Percentiles rank a stretch among this genome's conserved stretches.
Conservation (phyloP, 35 echinoderm and acorn worm species). For the Anneissia japonica region DNA sequence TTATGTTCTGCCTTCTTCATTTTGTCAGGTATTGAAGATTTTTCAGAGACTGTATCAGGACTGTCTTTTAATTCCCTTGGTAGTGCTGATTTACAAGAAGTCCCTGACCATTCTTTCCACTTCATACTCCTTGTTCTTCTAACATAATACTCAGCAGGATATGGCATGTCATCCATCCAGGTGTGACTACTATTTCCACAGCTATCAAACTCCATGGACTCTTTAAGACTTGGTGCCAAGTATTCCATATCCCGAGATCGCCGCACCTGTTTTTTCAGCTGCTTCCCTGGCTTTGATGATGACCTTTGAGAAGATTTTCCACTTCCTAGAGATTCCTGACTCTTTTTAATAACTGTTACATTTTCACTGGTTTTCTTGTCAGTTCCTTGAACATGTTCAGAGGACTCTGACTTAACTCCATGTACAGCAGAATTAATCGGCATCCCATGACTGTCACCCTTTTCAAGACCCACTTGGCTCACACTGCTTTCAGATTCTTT, state of each 20-base stretch:
- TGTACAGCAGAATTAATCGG: too few species aligned
- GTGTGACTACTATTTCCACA: constrained; percentile 37
- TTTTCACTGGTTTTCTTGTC: too few species aligned
- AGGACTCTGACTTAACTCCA: too few species aligned
- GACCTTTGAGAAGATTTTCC: too few species aligned
- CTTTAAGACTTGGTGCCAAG: constrained; percentile 36
- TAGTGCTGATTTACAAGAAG: not conserved
- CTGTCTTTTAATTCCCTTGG: not conserved
- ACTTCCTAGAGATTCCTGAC: too few species aligned
- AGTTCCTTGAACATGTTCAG: too few species aligned
- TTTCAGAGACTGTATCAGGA: not conserved
- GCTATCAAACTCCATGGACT: constrained; percentile 39
- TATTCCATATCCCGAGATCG: not conserved
- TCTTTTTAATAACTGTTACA: too few species aligned
- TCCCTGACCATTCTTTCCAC: not conserved
- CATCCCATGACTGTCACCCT: too few species aligned
- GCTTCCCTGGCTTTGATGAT: not conserved
- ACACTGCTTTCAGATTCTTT: too few species aligned
- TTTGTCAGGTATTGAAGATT: not conserved
- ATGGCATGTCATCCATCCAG: constrained; percentile 61
- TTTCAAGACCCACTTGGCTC: too few species aligned
- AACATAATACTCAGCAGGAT: constrained; percentile 77
- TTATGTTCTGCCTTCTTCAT: not conserved
- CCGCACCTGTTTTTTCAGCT: not conserved
- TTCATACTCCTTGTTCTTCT: constrained; percentile 76